Base-by-base conservation (phyloP, 2,797 vertebrate genomes). In the Neosalanx taihuensis region DNA sequence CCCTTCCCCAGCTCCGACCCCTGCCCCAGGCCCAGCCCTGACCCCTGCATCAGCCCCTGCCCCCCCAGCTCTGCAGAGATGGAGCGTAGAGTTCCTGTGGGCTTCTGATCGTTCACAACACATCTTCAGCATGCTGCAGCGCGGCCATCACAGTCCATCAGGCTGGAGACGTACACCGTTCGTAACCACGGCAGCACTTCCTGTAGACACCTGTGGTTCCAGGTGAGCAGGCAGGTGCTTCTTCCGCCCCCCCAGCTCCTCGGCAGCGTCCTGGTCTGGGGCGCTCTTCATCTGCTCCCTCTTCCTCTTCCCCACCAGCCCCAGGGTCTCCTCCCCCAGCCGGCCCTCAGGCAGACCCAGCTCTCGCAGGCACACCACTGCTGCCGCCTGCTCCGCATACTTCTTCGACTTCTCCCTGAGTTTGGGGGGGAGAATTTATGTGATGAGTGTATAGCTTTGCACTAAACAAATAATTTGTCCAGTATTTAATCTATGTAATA, bases 381-480 rank as follows among this genome's bases (percentile, higher is more conserved):
- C 96, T 0, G 97, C 94, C 9, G 96, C 93, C 84, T 99, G 97
- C 64, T 99, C 97, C 0, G 97, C 97, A 66, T 95, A 92, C 67
- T 97, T 98, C 92, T 99, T 99, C 0, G 97, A 98, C 84, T 98
- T 99, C 83, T 99, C 96, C 97, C 97, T 99, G 82, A 73, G 83
- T 73, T 23, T 33, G 64, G 31, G 10, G 1, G 29, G 2, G 23
- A 26, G 3, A 31, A 6, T 56, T 5, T 2, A 37, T 30, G 10
- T 13, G 10, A 35, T 15, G 9, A 20, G 53, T 37, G 30, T 17
- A 17, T 12, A 37, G 61, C 23, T 60, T 26, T 60, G 58, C 26
- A 30, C 58, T 26, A 10, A 60, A 3, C 26, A 9, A 60, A 26
- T 18, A 3, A 46, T 13, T 12, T 46, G 7, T 26, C 23, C 23